Percentiles rank a stretch among this genome's conserved stretches.
These are phyloP conservation scores for Cacoxenus indagator DNA, from an alignment of 2,888 invertebrate species.

Conservation along the genomic window DNA sequence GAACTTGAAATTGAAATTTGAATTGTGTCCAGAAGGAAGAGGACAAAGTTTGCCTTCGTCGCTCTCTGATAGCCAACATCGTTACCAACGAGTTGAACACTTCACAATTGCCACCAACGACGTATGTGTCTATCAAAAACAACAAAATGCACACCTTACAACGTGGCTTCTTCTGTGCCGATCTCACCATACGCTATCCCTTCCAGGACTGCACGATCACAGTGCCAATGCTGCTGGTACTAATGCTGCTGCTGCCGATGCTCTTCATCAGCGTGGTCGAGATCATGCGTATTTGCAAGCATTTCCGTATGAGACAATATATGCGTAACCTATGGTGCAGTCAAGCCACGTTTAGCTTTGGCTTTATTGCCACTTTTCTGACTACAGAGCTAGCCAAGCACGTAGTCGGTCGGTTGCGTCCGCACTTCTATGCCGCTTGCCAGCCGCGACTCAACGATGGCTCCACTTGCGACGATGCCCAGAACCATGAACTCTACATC, in stretches of 20 bases:
- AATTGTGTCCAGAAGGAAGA: too few species aligned
- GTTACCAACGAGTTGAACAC: too few species aligned
- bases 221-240: conserved; percentile 59
- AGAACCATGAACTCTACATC: conserved; percentile 53
- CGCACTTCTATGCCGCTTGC: conserved; percentile 63
- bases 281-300: conserved; percentile 60
- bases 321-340: conserved; percentile 56
- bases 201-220: conserved; percentile 65
- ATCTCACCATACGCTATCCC: conserved; percentile 60
- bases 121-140: not conserved
- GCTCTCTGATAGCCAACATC: too few species aligned
- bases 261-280: conserved; percentile 62
- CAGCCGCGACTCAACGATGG: conserved; percentile 58
- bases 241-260: conserved; percentile 62
- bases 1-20: too few species aligned
- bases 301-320: conserved; percentile 58
- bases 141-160: conserved; percentile 62
- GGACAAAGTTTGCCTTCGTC: too few species aligned
- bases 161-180: conserved; percentile 64
- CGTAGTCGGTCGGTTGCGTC: conserved; percentile 59
- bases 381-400: conserved; percentile 63
- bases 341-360: conserved; percentile 58
- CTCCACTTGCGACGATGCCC: conserved; percentile 53
- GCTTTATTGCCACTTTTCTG: conserved; percentile 63
- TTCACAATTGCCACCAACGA: not conserved